A percentile compares a stretch with the other conserved stretches of the same genome.
Evolutionary conservation across 1,140 invertebrate genomes (phyloP).

Genomic region (Heliconius congener): DNA sequence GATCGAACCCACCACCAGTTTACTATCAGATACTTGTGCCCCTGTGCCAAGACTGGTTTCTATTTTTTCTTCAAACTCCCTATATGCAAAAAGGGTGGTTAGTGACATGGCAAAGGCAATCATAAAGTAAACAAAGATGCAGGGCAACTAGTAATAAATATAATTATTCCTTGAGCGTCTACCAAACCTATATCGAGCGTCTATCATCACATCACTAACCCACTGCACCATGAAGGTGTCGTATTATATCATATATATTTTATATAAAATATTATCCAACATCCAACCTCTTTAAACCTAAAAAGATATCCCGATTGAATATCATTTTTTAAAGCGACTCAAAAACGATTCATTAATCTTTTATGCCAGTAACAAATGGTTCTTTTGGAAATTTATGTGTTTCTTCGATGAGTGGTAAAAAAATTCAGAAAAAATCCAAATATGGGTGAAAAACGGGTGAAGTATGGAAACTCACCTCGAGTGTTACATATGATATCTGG

Average conservation of each 20-base stretch:
- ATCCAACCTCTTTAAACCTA: not conserved
- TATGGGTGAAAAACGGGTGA: slow-evolving; percentile 9
- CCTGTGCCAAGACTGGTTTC: too few species aligned
- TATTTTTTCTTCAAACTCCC: too few species aligned
- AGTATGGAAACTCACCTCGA: not conserved
- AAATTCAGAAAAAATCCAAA: not conserved
- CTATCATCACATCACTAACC: not conserved
- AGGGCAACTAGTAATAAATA: too few species aligned
- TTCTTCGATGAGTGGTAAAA: slow-evolving; percentile 19
- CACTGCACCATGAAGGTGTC: not conserved
- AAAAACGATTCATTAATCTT: slow-evolving; percentile 18
- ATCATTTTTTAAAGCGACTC: slow-evolving; percentile 6
- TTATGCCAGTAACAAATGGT: slow-evolving; percentile 15
- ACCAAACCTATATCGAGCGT: not conserved
- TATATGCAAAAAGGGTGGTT: too few species aligned
- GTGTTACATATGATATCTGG: slow-evolving; percentile 16
- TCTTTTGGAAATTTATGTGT: slow-evolving; percentile 15
- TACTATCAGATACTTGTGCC: too few species aligned
- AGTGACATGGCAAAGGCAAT: too few species aligned
- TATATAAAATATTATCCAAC: not conserved
- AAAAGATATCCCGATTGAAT: slow-evolving; percentile 8
- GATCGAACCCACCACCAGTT: too few species aligned
- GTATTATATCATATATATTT: not conserved
- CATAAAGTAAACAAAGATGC: too few species aligned
- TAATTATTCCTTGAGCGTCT: too few species aligned